phyloP scores from a whole-genome alignment of 1,140 invertebrate genomes.

The Sipha flava region DNA sequence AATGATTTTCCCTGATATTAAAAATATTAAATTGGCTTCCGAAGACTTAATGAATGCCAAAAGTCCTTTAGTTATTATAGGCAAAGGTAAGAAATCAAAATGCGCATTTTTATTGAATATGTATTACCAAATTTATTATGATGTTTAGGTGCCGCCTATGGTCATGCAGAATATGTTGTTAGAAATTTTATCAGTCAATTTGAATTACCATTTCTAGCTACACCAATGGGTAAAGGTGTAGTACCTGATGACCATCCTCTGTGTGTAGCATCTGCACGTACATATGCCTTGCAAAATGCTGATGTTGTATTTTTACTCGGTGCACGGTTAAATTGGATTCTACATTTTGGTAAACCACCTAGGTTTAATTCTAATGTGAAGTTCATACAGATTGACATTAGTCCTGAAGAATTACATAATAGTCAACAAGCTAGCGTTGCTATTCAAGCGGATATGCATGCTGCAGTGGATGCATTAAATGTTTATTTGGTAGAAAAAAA shows the following conservation, averaged over 20 bases:
- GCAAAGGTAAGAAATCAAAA: conserved; percentile 59
- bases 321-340: conserved; percentile 91
- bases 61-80: conserved; percentile 80
- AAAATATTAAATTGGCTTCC: conserved; percentile 58
- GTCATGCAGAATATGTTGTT: conserved; percentile 62
- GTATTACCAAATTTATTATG: not conserved
- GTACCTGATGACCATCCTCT: conserved; percentile 67
- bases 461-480: conserved; percentile 55
- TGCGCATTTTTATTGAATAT: too few relatives aligned
- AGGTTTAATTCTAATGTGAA: conserved; percentile 73
- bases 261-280: conserved; percentile 78
- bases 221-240: conserved; percentile 95
- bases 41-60: conserved; percentile 60
- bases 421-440: conserved; percentile 65
- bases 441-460: conserved; percentile 70
- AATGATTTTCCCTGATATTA: conserved; percentile 56
- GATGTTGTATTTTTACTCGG: conserved; percentile 85
- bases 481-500: conserved; percentile 40
- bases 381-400: conserved; percentile 86
- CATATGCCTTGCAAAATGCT: conserved; percentile 71
- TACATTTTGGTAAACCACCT: conserved; percentile 89
- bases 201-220: conserved; percentile 80
- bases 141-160: conserved; percentile 64
- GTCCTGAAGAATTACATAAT: conserved; percentile 85
- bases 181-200: conserved; percentile 59